These are phyloP conservation scores for Danio aesculapii DNA, from an alignment of 2,797 vertebrate species.

Conservation along the genomic window DNA sequence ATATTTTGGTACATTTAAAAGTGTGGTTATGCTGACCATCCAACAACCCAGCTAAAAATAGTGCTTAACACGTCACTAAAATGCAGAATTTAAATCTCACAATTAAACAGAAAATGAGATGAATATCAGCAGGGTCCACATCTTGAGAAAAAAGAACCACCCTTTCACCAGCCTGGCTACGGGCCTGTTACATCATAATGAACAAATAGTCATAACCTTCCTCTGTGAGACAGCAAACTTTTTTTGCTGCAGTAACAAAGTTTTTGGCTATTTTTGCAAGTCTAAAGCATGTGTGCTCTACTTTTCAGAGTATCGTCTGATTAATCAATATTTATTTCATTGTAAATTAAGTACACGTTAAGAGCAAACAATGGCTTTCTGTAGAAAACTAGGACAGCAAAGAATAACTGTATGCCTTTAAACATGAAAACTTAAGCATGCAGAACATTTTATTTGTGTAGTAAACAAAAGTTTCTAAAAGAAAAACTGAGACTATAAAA, in stretches of 20 bases:
- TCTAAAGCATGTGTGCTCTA: neutral
- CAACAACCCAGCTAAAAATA: too few relatives aligned
- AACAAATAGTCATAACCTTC: conserved; percentile 9
- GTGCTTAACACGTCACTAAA: too few relatives aligned
- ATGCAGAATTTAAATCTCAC: too few relatives aligned
- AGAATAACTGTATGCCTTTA: neutral
- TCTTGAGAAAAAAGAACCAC: too few relatives aligned
- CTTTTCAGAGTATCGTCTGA: conserved; percentile 6
- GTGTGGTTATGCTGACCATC: too few relatives aligned
- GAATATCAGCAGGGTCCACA: too few relatives aligned
- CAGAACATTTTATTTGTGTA: neutral
- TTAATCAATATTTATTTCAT: conserved; percentile 14
- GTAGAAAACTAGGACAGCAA: neutral
- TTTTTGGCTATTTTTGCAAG: neutral
- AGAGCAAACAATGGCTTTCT: neutral
- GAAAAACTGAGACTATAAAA: neutral
- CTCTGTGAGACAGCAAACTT: neutral
- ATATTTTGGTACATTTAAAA: too few relatives aligned
- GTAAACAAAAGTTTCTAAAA: neutral
- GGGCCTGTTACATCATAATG: too few relatives aligned
- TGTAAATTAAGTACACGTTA: neutral
- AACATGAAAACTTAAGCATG: neutral
- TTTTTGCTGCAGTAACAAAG: neutral
- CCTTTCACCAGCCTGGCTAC: too few relatives aligned
- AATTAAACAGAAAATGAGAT: too few relatives aligned